Percentiles rank a stretch among this genome's conserved stretches.
These are phyloP conservation scores for Anorthoa munda DNA, from an alignment of 2,888 invertebrate species.

Conservation along the genomic window DNA sequence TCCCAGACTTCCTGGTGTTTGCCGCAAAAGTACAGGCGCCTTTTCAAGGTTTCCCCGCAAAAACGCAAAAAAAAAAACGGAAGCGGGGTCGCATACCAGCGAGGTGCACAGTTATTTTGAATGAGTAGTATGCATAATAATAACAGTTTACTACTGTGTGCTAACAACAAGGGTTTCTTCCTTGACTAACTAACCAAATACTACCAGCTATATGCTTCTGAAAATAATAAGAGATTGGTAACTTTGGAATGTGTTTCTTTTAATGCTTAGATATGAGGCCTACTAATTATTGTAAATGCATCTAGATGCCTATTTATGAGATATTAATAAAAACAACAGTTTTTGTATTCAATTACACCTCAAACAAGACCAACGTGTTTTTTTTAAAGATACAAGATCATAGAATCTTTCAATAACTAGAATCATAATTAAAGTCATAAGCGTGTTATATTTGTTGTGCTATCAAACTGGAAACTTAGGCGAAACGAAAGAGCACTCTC, in stretches of 20 bases:
- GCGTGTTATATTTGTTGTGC: conserved; percentile 78
- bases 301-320: conserved; percentile 22
- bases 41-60: too few species aligned
- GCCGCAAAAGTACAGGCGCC: too few species aligned
- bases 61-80: too few species aligned
- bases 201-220: conserved; percentile 69
- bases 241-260: conserved; percentile 62
- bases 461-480: conserved; percentile 85
- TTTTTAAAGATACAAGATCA: not conserved
- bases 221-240: conserved; percentile 69
- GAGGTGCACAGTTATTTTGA: too few species aligned
- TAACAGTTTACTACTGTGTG: conserved; percentile 57
- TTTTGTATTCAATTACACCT: not conserved
- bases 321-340: conserved; percentile 34
- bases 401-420: conserved; percentile 23
- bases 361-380: not conserved
- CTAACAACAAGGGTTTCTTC: conserved; percentile 56
- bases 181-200: conserved; percentile 72
- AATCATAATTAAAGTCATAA: conserved; percentile 52
- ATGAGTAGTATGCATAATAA: conserved; percentile 13
- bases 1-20: too few species aligned
- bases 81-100: too few species aligned
- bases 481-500: conserved; percentile 92
- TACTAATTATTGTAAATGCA: conserved; percentile 48
- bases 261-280: conserved; percentile 71